Evolutionary conservation across 2,888 invertebrate species (phyloP), one percentile per base, ranked within the genome.

Genomic region (Aproaerema taeniolella): DNA sequence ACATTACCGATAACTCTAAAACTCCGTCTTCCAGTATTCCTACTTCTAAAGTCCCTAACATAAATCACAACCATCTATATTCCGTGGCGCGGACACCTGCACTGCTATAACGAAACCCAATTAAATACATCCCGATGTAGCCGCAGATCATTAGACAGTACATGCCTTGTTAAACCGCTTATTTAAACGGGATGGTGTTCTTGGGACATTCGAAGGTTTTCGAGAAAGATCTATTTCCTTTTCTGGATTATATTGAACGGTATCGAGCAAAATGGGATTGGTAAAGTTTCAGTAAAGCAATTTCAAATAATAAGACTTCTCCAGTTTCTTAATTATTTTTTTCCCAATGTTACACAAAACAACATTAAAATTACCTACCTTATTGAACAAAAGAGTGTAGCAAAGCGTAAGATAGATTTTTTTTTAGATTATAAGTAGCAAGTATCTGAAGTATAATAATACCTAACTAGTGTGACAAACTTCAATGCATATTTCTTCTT

Each of bases 71-170:
- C 58, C 61, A 73, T 76, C 71, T 71, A 74, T 75, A 78, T 74
- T 74, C 67, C 65, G 69, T 70, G 67, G 31, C 20, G 51, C 55
- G 59, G 64, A 74, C 77, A 81, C 77, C 75, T 78, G 80, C 72
- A 58, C 58, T 61, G 46, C 46, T 55, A 67, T 68, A 73, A 71
- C 74, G 70, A 75, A 75, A 69, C 57, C 78, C 78, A 78, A 78
- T 85, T 86, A 85, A 83, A 82, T 81, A 80, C 77, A 86, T 86
- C 86, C 80, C 67, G 86, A 86, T 85, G 73, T 68, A 61, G 61
- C 50, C 53, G 46, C 44, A 55, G 74, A 79, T 82, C 81, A 81
- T 79, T 81, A 78, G 67, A 58, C 69, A 57, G 57, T 65, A 75
- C 72, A 67, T 52, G 49, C 53, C 69, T 73, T 69, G 76, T 74